Conservation (phyloP, 92 coral and sea anemone species). For the Bergia sp. region DNA sequence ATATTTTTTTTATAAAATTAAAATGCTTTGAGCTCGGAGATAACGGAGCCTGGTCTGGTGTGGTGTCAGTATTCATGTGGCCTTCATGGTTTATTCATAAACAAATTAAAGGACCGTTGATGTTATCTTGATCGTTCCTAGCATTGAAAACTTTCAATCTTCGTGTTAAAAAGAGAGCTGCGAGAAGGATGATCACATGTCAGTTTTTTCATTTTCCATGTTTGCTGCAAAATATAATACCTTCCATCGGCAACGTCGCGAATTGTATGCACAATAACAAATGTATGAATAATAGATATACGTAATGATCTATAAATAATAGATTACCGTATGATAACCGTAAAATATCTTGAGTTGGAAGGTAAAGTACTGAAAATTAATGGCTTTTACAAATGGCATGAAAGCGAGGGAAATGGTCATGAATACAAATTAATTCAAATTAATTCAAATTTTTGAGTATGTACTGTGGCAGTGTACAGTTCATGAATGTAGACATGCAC, state of each 20-base stretch:
- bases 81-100: constrained; percentile 14
- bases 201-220: too few species aligned
- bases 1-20: neutral
- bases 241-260: neutral
- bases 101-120: neutral
- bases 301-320: too few species aligned
- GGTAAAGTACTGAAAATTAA: too few species aligned
- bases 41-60: neutral
- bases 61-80: neutral
- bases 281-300: too few species aligned
- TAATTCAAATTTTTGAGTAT: too few species aligned
- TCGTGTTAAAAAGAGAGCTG: neutral
- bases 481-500: too few species aligned
- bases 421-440: too few species aligned
- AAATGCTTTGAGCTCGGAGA: neutral
- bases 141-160: neutral
- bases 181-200: neutral
- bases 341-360: neutral
- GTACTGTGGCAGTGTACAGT: too few species aligned
- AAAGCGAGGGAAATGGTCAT: too few species aligned
- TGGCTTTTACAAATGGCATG: too few species aligned
- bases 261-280: neutral
- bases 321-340: neutral
- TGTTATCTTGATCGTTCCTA: neutral
- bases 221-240: neutral